Conservation (phyloP, 2,113 vertebrate species). For the Ciconia maguari region DNA sequence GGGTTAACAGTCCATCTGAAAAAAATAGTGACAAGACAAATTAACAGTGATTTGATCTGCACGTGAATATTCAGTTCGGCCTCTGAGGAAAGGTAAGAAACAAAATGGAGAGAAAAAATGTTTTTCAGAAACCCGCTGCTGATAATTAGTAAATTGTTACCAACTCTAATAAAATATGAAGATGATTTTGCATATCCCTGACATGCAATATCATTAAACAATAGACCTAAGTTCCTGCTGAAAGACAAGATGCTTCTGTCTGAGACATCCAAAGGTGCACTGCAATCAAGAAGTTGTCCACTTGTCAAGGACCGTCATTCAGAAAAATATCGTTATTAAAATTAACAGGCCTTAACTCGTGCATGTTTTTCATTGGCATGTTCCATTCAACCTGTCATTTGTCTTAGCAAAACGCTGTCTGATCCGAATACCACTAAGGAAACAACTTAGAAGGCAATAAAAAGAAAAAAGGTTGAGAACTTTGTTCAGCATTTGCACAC, state of each 20-base stretch:
- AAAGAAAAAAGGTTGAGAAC: neutral
- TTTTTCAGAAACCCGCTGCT: conserved; percentile 37
- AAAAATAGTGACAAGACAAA: conserved; percentile 11
- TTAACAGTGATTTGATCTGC: conserved; percentile 45
- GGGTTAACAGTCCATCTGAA: neutral
- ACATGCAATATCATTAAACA: neutral
- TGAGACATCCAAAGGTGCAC: neutral
- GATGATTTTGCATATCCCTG: neutral
- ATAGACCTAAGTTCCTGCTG: neutral
- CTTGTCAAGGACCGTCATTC: neutral
- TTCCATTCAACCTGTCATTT: neutral
- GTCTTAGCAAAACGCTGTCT: neutral
- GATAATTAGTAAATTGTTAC: conserved; percentile 49
- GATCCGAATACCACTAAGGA: neutral
- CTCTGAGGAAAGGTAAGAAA: conserved; percentile 45
- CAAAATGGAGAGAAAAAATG: conserved; percentile 49
- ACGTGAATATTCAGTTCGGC: conserved; percentile 50
- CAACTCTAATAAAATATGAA: conserved; percentile 12
- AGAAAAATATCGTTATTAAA: neutral
- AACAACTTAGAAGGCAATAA: conserved; percentile 20
- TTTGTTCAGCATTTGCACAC: neutral
- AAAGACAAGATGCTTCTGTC: neutral
- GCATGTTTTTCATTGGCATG: neutral
- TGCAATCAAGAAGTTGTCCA: neutral
- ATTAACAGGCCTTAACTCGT: conserved; percentile 1